Evolutionary conservation across 1,140 invertebrate genomes (phyloP).

Genomic region (Drosophila nasuta): DNA sequence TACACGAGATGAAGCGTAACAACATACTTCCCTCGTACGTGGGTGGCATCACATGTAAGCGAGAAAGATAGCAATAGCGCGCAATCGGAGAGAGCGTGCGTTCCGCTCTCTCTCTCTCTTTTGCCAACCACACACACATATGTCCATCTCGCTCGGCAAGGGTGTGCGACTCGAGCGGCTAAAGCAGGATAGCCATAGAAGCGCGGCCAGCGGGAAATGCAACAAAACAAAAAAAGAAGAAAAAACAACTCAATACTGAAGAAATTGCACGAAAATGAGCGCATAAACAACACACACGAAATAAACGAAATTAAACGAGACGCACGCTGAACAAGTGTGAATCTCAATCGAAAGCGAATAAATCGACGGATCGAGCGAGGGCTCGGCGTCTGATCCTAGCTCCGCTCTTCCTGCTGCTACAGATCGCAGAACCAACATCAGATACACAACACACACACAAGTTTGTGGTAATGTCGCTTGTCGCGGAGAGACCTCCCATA

Average conservation of each 20-base stretch:
- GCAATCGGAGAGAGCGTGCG: conserved; percentile 30
- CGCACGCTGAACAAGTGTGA: conserved; percentile 10
- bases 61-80: conserved; percentile 48
- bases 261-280: conserved; percentile 14
- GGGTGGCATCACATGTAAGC: conserved; percentile 57
- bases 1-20: conserved; percentile 60
- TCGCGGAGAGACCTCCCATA: conserved; percentile 1
- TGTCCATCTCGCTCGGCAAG: conserved; percentile 47
- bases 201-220: conserved; percentile 7
- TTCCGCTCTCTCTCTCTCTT: conserved; percentile 48
- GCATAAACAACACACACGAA: conserved; percentile 3
- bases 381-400: not conserved
- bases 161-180: conserved; percentile 49
- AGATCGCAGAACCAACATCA: not conserved
- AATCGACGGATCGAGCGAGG: conserved; percentile 10
- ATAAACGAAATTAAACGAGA: not conserved
- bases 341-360: not conserved
- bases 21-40: conserved; percentile 62
- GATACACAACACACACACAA: not conserved
- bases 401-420: not conserved
- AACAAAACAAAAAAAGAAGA: not conserved
- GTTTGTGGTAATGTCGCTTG: not conserved
- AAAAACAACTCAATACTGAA: not conserved
- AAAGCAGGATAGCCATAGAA: conserved; percentile 32
- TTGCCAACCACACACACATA: not conserved